Percentiles rank a stretch among this genome's conserved stretches.
Conservation (phyloP, 1,140 invertebrate species). For the Delia radicum region DNA sequence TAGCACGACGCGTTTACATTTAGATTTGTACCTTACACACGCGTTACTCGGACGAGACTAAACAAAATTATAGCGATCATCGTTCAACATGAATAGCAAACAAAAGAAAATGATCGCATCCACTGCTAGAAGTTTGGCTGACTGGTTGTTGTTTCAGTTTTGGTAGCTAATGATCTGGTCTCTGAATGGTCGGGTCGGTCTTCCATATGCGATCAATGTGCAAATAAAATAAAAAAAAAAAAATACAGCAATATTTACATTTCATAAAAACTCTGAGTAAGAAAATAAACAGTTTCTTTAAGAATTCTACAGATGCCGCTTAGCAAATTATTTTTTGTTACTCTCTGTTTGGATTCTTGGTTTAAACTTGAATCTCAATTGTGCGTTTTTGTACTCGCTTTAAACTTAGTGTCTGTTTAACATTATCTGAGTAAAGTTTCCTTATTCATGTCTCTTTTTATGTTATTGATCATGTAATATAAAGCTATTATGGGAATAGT, state of each 20-base stretch:
- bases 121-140: neutral
- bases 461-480: no score
- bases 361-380: neutral
- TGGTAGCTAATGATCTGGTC: neutral
- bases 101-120: neutral
- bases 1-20: constrained; percentile 6
- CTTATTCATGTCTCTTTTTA: no score
- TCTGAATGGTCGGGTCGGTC: neutral
- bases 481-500: no score
- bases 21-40: constrained; percentile 27
- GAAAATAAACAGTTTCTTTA: no score
- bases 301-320: neutral
- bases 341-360: neutral
- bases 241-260: neutral
- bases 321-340: no score
- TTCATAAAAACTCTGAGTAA: neutral
- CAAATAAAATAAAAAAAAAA: neutral
- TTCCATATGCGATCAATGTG: neutral
- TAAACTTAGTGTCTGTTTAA: no score
- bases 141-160: neutral
- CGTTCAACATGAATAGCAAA: neutral
- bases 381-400: neutral
- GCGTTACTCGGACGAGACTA: constrained; percentile 34
- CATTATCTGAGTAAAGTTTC: no score
- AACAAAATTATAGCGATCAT: neutral